Evolutionary conservation across 92 coral and sea anemone genomes (phyloP).

Genomic region (Heliopora coerulea): DNA sequence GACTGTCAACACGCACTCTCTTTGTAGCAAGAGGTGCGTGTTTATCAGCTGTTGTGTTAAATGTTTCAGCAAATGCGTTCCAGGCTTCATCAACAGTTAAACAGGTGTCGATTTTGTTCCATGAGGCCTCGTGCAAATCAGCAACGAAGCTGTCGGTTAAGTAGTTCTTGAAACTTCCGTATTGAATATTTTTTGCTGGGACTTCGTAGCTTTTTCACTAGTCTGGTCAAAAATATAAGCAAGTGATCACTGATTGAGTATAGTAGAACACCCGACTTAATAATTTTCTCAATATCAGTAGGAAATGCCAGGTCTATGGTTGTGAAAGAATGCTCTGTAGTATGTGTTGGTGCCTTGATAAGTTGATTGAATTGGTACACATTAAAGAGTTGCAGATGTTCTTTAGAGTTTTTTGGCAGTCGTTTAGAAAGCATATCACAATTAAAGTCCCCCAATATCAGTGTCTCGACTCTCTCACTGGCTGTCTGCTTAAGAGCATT

Average conservation of each 20-base stretch:
- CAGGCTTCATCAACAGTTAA: constrained; percentile 28
- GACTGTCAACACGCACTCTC: constrained; percentile 19
- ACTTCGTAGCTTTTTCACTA: no score
- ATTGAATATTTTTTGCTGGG: no score
- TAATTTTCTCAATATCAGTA: constrained; percentile 4
- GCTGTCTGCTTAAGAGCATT: not conserved
- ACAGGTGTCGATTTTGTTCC: constrained; percentile 7
- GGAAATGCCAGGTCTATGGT: constrained; percentile 24
- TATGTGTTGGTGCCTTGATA: constrained; percentile 26
- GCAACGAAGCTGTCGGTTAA: constrained; percentile 20
- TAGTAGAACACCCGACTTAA: no score
- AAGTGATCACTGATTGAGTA: no score
- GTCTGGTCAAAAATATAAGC: no score
- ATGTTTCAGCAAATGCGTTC: constrained; percentile 10
- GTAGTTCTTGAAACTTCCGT: constrained; percentile 22
- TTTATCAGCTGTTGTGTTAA: not conserved
- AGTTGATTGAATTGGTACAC: constrained; percentile 37
- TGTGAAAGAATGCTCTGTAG: constrained; percentile 19
- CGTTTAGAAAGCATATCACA: not conserved
- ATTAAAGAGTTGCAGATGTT: constrained; percentile 27
- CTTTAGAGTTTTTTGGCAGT: constrained; percentile 21
- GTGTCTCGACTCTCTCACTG: constrained; percentile 22
- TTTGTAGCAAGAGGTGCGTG: constrained; percentile 32
- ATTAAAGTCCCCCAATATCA: constrained; percentile 32
- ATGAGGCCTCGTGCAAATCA: constrained; percentile 35